Evolutionary conservation across 1,140 invertebrate species (phyloP).

Genomic region (Microplitis mediator): DNA sequence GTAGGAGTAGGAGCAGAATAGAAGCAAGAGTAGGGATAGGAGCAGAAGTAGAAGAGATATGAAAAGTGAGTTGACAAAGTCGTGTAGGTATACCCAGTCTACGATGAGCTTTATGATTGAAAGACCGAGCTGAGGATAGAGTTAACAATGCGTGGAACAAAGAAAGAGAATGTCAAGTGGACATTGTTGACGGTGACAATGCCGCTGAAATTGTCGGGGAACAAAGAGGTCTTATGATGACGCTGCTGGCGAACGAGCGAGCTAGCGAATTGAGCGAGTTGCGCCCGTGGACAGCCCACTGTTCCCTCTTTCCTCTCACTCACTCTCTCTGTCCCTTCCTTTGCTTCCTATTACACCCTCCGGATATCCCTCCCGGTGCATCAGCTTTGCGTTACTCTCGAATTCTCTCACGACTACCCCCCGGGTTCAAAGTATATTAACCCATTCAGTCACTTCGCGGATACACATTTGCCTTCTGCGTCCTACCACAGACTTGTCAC

Average conservation of each 20-base stretch:
- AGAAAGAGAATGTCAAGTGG: constrained; percentile 62
- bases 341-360: neutral
- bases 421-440: no score
- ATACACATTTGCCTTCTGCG: no score
- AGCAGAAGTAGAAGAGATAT: neutral
- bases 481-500: no score
- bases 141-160: constrained; percentile 54
- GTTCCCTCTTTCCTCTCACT: constrained; percentile 18
- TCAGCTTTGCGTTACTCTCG: no score
- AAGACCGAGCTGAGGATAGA: constrained; percentile 45
- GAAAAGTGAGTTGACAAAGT: constrained; percentile 20
- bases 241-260: constrained; percentile 57
- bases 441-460: no score
- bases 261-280: constrained; percentile 47
- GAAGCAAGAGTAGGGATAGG: neutral
- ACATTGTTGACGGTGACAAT: constrained; percentile 65
- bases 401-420: no score
- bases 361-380: no score
- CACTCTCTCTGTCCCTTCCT: constrained; percentile 20
- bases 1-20: neutral
- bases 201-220: constrained; percentile 63
- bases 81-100: constrained; percentile 32
- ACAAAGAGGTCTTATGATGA: constrained; percentile 64
- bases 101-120: constrained; percentile 59
- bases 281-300: constrained; percentile 15